Evolutionary conservation across 2,113 vertebrate species (phyloP).

Genomic region (Grus americana): DNA sequence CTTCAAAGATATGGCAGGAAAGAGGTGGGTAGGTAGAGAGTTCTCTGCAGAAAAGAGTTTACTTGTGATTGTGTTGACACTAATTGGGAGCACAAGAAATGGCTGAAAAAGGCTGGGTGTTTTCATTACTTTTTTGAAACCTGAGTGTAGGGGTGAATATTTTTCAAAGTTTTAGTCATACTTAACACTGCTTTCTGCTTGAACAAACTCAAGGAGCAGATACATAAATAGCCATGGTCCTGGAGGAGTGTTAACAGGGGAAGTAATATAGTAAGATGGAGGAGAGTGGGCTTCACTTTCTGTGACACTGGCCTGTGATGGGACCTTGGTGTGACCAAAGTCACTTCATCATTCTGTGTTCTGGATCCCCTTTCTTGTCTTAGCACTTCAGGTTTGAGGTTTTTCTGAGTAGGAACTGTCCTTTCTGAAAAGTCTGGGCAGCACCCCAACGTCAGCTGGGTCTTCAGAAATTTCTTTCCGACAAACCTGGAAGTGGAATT

Average conservation of each 20-base stretch:
- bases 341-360: neutral
- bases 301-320: neutral
- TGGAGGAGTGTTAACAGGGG: neutral
- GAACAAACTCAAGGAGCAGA: neutral
- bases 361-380: neutral
- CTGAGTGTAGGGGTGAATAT: neutral
- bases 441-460: neutral
- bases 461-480: neutral
- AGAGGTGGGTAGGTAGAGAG: neutral
- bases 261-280: neutral
- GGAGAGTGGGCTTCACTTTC: neutral
- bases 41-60: neutral
- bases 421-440: neutral
- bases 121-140: neutral
- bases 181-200: neutral
- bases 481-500: neutral
- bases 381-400: neutral
- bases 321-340: neutral
- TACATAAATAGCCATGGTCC: neutral
- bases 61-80: neutral
- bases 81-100: slow-evolving; percentile 6
- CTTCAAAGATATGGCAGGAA: neutral
- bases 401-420: neutral
- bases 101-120: neutral
- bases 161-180: neutral